Evolutionary conservation across 2,113 vertebrate species (phyloP).

Genomic region (Notothenia rossii): DNA sequence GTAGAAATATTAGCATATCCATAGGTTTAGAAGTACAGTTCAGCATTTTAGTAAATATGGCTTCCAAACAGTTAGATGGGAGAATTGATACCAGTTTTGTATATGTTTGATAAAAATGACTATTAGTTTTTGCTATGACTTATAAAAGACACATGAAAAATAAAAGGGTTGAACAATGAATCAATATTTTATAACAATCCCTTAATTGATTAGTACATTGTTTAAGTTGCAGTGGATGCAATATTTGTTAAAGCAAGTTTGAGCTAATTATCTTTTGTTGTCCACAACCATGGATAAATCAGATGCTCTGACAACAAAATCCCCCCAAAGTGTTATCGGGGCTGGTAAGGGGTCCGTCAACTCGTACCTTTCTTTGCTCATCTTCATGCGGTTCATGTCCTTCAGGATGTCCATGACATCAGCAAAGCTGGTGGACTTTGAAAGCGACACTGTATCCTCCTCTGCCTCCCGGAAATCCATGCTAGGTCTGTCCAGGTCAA

Average conservation of each 20-base stretch:
- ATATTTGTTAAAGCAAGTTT: too few relatives aligned
- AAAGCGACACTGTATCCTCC: conserved; percentile 92
- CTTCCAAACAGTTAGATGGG: neutral
- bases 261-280: too few relatives aligned
- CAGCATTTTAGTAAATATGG: neutral
- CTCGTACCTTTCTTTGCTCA: conserved; percentile 93
- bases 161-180: too few relatives aligned
- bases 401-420: conserved; percentile 99
- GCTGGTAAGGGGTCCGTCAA: too few relatives aligned
- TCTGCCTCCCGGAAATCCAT: conserved; percentile 93
- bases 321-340: too few relatives aligned
- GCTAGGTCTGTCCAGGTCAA: conserved; percentile 88
- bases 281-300: too few relatives aligned
- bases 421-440: conserved; percentile 98
- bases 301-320: too few relatives aligned
- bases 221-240: too few relatives aligned
- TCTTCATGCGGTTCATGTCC: conserved; percentile 98
- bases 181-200: too few relatives aligned
- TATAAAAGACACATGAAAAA: neutral
- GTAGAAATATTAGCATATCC: neutral
- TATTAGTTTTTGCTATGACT: too few relatives aligned
- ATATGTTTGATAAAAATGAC: neutral
- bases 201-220: too few relatives aligned
- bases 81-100: neutral
- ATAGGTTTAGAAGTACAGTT: neutral